phyloP scores from a whole-genome alignment of 2,113 vertebrate species.

The Ameiurus melas region DNA sequence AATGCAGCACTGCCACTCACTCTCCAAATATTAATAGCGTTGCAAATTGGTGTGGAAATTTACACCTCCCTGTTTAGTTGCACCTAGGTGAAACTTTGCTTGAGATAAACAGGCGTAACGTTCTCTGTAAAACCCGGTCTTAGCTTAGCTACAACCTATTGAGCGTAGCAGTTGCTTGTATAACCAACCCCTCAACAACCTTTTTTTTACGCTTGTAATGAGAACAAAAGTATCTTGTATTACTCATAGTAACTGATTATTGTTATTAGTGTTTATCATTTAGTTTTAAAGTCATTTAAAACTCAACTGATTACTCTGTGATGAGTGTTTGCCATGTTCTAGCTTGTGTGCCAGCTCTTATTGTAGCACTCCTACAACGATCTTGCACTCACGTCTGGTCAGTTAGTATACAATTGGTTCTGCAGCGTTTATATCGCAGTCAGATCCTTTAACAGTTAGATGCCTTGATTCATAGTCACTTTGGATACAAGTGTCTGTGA shows the following conservation, averaged over 20 bases:
- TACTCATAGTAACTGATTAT: background rate
- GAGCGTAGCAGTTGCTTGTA: background rate
- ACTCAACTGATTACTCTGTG: background rate
- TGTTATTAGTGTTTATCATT: background rate
- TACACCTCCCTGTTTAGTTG: conserved; percentile 1
- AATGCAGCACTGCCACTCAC: background rate
- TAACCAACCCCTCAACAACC: background rate
- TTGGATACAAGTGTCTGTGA: background rate
- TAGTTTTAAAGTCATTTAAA: background rate
- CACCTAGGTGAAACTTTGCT: conserved; percentile 2
- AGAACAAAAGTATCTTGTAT: background rate
- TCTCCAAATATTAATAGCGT: background rate
- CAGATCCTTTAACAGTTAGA: background rate
- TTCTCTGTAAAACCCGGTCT: background rate
- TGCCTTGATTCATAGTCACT: background rate
- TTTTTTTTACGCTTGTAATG: background rate
- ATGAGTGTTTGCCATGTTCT: background rate
- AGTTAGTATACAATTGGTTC: background rate
- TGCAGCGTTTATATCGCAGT: background rate
- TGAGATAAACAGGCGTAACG: background rate
- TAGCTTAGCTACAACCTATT: too few relatives aligned
- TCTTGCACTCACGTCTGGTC: background rate
- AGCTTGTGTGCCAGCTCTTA: background rate
- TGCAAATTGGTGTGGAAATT: background rate
- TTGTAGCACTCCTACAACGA: background rate